Base-by-base conservation (phyloP, 2,797 vertebrate species). In the Malurus leucopterus region DNA sequence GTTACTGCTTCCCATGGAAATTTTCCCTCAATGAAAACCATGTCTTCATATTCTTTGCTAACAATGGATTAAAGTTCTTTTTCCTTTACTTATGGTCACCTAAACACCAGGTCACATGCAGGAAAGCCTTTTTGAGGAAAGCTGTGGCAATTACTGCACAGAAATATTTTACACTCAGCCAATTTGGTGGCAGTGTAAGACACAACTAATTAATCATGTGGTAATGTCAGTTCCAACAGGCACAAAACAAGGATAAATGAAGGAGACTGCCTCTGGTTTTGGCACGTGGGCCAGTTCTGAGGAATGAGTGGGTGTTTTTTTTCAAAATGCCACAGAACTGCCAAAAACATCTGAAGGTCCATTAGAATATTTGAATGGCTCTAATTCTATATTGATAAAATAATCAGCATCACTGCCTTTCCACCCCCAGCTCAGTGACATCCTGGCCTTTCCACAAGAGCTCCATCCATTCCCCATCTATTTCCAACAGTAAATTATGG, bases 191-290 rank as follows among this genome's bases (percentile, higher is more conserved):
- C 74, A 72, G 14, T 77, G 49, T 14, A 30, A 84, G 85, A 71
- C 2, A 5, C 4, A 21, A 91, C 89, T 86, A 90, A 93, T 93
- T 91, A 41, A 58, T 78, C 80, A 30, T 10, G 17, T 27, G 75
- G 47, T 17, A 89, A 91, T 3, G 4, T 16, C 26, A 89, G 53
- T 16, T 40, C 57, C 41, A 72, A 38, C 46, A 59, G 75, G 73
- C 59, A 83, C 21, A 88, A 67, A 91, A 65, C 63, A 93, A 82
- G 76, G 65, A 85, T 40, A 85, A 81, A 49, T 50, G 73, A 92
- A 91, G 90, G 88, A 67, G 59, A 57, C 20, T 10, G 27, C 11
- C 41, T 75, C 13, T 13, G 17, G 57, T 74, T 74, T 71, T 57
- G 76, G 85, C 55, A 73, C 8, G 1, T 30, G 23, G 46, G 55